Base-by-base conservation (phyloP, 2,888 invertebrate species). In the Leucoptera coffeella region DNA sequence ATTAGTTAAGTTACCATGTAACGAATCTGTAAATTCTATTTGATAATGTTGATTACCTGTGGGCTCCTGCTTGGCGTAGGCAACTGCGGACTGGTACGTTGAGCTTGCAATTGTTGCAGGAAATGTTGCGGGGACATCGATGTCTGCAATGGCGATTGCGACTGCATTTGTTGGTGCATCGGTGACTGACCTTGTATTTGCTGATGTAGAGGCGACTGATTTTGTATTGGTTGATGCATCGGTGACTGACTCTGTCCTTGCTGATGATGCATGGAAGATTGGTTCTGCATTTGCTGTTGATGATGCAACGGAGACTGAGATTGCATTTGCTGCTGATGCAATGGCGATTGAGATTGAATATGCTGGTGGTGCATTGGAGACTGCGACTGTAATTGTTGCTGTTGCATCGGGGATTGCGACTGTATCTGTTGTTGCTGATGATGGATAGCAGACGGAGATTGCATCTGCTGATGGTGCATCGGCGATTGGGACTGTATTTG, bases 21-120 rank as follows among this genome's bases (percentile, higher is more conserved):
- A n/a, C n/a, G n/a, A n/a, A n/a, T n/a, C n/a, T n/a, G n/a, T n/a
- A n/a, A n/a, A n/a, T n/a, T n/a, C n/a, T n/a, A n/a, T n/a, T n/a
- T n/a, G n/a, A n/a, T n/a, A n/a, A n/a, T n/a, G n/a, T n/a, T n/a
- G n/a, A n/a, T n/a, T n/a, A 64, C 71, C 57, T 69, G 71, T 14
- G 71, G 71, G 35, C 71, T 71, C 4, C 71, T 51, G 37, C 69
- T 71, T 2, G 71, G 69, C 15, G 67, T 59, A 4, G 69, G 67
- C 29, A 69, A 33, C 35, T 69, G 69, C 12, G 69, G 69, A 33
- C 67, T 69, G 2, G 69, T 65, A 33, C 67, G 52, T 34, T 67
- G 67, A 13, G 60, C 58, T 39, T 67, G 69, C 29, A 65, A 37
- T 35, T 69, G 57, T 27, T 56, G 57, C 29, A 57, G 30, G 31